Percentiles rank a stretch among this genome's conserved stretches.
Evolutionary conservation across 2,888 invertebrate species (phyloP).

Genomic region (Macropis europaea): DNA sequence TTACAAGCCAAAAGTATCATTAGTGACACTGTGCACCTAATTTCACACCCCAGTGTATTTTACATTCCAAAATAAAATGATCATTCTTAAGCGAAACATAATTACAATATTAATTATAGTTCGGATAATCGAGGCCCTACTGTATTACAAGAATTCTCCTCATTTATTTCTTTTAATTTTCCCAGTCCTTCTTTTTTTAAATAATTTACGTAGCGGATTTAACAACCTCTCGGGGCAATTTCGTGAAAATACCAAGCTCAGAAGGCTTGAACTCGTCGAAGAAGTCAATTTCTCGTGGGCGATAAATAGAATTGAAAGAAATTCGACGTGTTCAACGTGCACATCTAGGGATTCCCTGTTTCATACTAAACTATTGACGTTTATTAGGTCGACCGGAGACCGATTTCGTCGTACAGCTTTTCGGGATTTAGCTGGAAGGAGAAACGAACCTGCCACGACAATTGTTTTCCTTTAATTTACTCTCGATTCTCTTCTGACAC

Average conservation of each 20-base stretch:
- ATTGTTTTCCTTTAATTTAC: constrained; percentile 68
- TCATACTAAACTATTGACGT: constrained; percentile 33
- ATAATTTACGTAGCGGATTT: background rate
- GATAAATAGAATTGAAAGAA: constrained; percentile 24
- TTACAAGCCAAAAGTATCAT: too few species aligned
- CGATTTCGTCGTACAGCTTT: constrained; percentile 17
- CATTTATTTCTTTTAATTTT: too few species aligned
- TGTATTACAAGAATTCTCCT: too few species aligned
- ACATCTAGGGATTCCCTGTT: constrained; percentile 1
- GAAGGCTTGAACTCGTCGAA: background rate
- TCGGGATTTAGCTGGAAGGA: constrained; percentile 20
- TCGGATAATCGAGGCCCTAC: too few species aligned
- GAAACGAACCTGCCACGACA: constrained; percentile 37
- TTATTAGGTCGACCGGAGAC: constrained; percentile 35
- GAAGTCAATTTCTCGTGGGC: constrained; percentile 13
- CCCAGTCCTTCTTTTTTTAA: too few species aligned
- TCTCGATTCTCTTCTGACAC: constrained; percentile 16
- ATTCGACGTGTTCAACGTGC: constrained; percentile 8
- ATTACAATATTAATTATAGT: too few species aligned
- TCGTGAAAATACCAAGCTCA: background rate
- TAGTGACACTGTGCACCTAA: too few species aligned
- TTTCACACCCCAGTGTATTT: too few species aligned
- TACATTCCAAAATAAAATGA: too few species aligned
- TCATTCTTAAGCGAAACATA: too few species aligned
- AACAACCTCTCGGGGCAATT: background rate